A percentile compares a stretch with the other conserved stretches of the same genome.
phyloP scores from a whole-genome alignment of 2,113 vertebrate species.

The Calidris pygmaea region DNA sequence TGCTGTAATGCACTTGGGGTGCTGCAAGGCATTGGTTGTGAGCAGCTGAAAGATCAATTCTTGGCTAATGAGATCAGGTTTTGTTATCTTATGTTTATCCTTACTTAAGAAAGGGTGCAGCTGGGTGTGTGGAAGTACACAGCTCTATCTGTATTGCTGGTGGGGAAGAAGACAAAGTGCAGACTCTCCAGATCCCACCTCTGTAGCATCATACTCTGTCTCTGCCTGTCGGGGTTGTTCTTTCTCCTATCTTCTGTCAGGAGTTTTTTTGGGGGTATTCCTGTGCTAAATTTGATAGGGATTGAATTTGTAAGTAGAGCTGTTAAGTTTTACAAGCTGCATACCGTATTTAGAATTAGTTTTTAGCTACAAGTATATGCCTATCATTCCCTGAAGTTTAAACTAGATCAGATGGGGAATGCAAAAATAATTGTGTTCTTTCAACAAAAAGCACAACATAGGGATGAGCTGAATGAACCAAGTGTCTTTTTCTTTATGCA shows the following conservation, averaged over 20 bases:
- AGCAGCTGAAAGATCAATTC: background rate
- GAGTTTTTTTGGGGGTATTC: background rate
- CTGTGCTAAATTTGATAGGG: background rate
- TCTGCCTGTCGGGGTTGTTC: background rate
- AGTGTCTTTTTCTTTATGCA: background rate
- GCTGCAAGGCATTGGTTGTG: background rate
- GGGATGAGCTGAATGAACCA: background rate
- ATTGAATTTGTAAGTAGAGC: background rate
- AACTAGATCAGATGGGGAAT: background rate
- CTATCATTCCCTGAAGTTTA: background rate
- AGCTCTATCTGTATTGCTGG: background rate
- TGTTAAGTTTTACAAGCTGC: background rate
- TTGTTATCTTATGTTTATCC: background rate
- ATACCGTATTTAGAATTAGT: background rate
- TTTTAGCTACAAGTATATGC: background rate
- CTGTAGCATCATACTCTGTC: background rate
- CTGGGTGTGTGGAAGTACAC: background rate
- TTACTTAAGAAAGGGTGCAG: background rate
- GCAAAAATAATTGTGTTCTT: background rate
- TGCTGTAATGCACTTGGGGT: background rate
- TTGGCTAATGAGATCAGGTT: too few relatives aligned
- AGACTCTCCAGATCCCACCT: background rate
- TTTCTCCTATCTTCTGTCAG: background rate
- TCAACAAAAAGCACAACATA: background rate
- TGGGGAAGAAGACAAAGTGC: background rate